phyloP scores from a whole-genome alignment of 2,113 vertebrate genomes.

The Gracilinanus agilis region DNA sequence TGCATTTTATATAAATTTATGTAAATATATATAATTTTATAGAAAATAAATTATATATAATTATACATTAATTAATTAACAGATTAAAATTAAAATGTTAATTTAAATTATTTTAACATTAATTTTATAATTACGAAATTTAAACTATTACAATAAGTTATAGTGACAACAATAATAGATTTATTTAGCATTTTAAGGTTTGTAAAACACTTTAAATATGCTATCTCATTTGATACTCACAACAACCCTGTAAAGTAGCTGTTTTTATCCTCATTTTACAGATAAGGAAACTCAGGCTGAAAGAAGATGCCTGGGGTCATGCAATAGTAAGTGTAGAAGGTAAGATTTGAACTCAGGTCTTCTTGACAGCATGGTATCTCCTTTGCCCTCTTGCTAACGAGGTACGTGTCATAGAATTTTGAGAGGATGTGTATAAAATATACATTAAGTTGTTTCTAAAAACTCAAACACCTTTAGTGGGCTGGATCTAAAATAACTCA shows the following conservation, averaged over 20 bases:
- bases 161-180: background rate
- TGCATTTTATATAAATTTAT: no score
- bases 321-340: no score
- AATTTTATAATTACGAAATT: background rate
- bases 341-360: background rate
- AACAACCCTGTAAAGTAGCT: background rate
- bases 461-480: constrained; percentile 40
- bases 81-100: background rate
- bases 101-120: background rate
- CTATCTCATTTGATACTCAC: background rate
- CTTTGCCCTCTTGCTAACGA: background rate
- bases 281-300: background rate
- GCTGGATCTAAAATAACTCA: constrained; percentile 39
- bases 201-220: background rate
- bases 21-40: no score
- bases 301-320: background rate
- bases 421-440: background rate
- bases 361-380: background rate
- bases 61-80: no score
- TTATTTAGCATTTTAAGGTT: background rate
- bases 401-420: background rate
- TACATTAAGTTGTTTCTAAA: constrained; percentile 52
- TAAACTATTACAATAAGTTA: background rate
- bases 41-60: no score
- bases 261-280: background rate